Evolutionary conservation across 2,797 vertebrate species (phyloP), one percentile per base, ranked within the genome.

Genomic region (Anguilla obscura): DNA sequence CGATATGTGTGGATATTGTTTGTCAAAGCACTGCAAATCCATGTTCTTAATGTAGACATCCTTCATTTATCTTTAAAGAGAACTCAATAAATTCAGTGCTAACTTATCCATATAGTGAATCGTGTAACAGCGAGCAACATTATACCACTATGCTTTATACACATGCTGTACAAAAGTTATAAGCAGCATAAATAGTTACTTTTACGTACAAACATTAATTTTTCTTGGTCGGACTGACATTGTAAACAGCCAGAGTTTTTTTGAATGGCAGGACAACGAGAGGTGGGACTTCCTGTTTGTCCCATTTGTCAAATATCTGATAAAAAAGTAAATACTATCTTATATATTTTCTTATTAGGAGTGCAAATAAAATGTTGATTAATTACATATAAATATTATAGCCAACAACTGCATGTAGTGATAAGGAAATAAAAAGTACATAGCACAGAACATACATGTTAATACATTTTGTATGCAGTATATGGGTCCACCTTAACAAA

Each of bases 361-460:
- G 92, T 94, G 92, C 93, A 94, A 93, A 94, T 90, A 92, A 88
- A 92, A 91, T 94, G 93, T 86, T 94, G 94, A 94, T 95, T 93
- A 91, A 93, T 93, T 93, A 89, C 90, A 93, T 89, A 89, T 85
- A 93, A 89, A 93, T 88, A 92, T 90, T 69, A 92, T 90, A 88
- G 63, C 66, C 85, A 40, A 86, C 85, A 86, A 87, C 86, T 84
- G 87, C 50, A 85, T 80, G 76, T 79, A 79, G 74, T 18, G 76
- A 45, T 36, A 18, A 79, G 3, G n/a, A 79, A 18, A 45, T 2
- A 7, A 82, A 21, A 82, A 79, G 74, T 82, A 82, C 40, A 82
- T 36, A 36, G 9, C 9, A 82, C 79, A 50, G 45, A 50, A 79
- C 79, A 82, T n/a, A 79, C 79, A 82, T 18, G 33, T 45, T 50